phyloP scores from a whole-genome alignment of 2,797 vertebrate species.

The Phataginus tetradactyla region DNA sequence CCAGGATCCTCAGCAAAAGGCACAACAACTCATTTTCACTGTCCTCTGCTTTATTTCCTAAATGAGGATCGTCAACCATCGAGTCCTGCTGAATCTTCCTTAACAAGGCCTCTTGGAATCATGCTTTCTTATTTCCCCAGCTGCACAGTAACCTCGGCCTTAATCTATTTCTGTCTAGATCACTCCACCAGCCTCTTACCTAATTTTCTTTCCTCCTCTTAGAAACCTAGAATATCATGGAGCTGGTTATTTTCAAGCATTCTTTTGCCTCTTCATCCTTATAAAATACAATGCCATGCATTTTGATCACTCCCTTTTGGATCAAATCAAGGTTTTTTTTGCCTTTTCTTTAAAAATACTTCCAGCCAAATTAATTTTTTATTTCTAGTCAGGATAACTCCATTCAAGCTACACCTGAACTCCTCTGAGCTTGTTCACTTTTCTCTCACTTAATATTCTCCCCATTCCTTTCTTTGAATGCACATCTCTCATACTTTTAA shows the following conservation, averaged over 20 bases:
- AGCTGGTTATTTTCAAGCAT: conserved; percentile 41
- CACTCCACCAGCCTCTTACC: background rate
- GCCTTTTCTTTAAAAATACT: background rate
- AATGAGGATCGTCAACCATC: background rate
- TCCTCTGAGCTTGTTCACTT: background rate
- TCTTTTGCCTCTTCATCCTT: conserved; percentile 45
- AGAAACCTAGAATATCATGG: conserved; percentile 5
- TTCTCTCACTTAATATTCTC: background rate
- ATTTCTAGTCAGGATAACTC: background rate
- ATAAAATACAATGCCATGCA: conserved; percentile 13
- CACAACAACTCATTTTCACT: background rate
- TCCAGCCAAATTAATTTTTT: conserved; percentile 1
- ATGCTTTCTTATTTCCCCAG: background rate
- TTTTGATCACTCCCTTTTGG: background rate
- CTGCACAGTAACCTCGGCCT: background rate
- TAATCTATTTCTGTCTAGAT: background rate
- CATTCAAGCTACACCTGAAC: background rate
- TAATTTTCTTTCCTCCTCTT: conserved; percentile 9
- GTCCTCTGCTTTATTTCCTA: background rate
- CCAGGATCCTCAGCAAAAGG: background rate
- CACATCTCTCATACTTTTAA: background rate
- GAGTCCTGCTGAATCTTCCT: background rate
- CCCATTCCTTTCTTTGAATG: background rate
- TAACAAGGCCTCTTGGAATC: background rate
- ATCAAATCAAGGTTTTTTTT: conserved; percentile 16